A percentile compares a stretch with the other conserved stretches of the same genome.
phyloP scores from a whole-genome alignment of 2,113 vertebrate genomes.

The Serinus canaria region DNA sequence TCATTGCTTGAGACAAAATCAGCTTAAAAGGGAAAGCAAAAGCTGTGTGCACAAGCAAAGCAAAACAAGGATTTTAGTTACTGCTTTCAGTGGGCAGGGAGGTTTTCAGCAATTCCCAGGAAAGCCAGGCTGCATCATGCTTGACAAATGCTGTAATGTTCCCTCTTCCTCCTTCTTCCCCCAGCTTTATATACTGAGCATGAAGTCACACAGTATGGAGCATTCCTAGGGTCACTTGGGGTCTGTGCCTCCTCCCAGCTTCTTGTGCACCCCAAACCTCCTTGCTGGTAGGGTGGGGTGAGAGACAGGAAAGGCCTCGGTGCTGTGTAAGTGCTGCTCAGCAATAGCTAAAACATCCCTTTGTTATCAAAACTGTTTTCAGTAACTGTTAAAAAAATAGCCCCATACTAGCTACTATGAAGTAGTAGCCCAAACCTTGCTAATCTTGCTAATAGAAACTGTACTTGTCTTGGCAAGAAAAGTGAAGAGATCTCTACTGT shows the following conservation, averaged over 20 bases:
- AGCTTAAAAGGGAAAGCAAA: not conserved
- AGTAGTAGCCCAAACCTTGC: not conserved
- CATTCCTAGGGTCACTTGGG: not conserved
- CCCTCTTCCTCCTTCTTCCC: not conserved
- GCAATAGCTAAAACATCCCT: not conserved
- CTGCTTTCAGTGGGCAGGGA: not conserved
- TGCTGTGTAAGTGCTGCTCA: not conserved
- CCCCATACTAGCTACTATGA: not conserved
- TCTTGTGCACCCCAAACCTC: not conserved
- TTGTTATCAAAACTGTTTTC: not conserved
- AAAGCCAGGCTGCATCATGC: not conserved
- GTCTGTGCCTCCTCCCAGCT: not conserved
- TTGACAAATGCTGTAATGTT: rapidly evolving
- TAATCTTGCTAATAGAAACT: not conserved
- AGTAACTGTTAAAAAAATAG: not conserved
- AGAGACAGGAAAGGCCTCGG: not conserved
- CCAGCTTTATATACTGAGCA: not conserved
- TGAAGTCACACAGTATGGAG: not conserved
- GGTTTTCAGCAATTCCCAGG: not conserved
- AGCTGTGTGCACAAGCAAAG: not conserved
- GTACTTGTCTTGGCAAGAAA: not conserved
- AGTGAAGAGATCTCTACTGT: not conserved
- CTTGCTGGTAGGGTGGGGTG: not conserved
- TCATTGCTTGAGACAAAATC: not conserved
- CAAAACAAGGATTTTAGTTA: not conserved